Base-by-base conservation (phyloP, 2,113 vertebrate species). In the Leucopternis melanops region DNA sequence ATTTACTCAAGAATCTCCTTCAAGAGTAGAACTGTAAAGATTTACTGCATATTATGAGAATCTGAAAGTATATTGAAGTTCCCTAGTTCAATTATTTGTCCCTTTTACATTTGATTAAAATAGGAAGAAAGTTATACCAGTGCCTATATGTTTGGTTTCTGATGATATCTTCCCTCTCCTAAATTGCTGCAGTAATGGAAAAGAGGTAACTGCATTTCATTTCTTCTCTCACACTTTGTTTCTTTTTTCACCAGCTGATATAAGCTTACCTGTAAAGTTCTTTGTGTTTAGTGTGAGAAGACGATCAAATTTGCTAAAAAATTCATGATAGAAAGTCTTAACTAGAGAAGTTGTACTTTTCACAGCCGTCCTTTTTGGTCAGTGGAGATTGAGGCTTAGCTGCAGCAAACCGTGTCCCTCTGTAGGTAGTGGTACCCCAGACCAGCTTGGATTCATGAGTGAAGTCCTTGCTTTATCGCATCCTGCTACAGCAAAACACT, bases 1-100 rank as follows among this genome's bases (percentile, higher is more conserved):
- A 93, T 97, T 97, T 97, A 95, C 94, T 90, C 91, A 95, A 94
- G 90, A 95, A 83, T 90, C 73, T 93, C 90, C 85, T 93, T 88
- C 74, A 90, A 96, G 88, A 52, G 69, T 59, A 92, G 82, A 79
- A 95, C 70, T 90, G 74, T 91, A 86, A 97, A 96, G 94, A 92
- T 97, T 93, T 97, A 93, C 86, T 95, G 66, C 67, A 81, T 94
- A 92, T 95, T 96, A 93, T 86, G 74, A 95, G 84, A 94, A 93
- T 83, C 85, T 92, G 23, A 63, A 67, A 96, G 83, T 58, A 67
- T 75, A 92, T 71, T 91, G 80, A 92, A 94, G 82, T 88, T 90
- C 42, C 77, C 73, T 80, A 31, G 58, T 81, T 88, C 93, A 94
- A 92, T 95, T 94, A 88, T 92, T 91, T 95, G 94, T 78, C 40